phyloP scores from a whole-genome alignment of 2,888 invertebrate species.

The Thymelicus acteon region DNA sequence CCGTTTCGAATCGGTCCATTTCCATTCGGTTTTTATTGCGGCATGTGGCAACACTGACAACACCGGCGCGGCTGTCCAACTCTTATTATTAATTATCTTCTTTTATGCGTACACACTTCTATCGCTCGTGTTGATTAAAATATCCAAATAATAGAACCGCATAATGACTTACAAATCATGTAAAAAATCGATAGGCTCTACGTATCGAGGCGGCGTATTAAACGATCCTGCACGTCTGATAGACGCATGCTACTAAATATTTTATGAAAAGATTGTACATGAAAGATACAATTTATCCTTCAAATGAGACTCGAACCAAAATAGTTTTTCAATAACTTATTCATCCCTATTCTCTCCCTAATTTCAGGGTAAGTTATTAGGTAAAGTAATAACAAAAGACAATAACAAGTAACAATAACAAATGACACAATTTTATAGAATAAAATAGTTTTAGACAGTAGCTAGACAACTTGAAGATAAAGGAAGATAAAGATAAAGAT shows the following conservation, averaged over 20 bases:
- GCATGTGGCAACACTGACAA: conserved; percentile 79
- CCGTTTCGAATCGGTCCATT: conserved; percentile 81
- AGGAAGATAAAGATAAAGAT: too few species aligned
- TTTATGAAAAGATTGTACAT: conserved; percentile 1
- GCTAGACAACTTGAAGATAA: too few species aligned
- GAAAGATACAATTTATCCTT: too few species aligned
- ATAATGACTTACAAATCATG: conserved; percentile 61
- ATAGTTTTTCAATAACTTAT: too few species aligned
- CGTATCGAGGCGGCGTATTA: conserved; percentile 59
- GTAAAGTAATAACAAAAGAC: too few species aligned
- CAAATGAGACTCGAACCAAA: too few species aligned
- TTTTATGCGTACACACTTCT: conserved; percentile 74
- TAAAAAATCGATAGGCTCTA: conserved; percentile 48
- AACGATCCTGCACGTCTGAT: conserved; percentile 35
- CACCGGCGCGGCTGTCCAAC: conserved; percentile 62
- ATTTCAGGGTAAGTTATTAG: too few species aligned
- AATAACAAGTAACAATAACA: too few species aligned
- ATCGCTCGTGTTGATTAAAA: conserved; percentile 82
- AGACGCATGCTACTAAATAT: background rate
- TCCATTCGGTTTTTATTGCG: conserved; percentile 78
- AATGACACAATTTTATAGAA: too few species aligned
- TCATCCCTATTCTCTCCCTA: too few species aligned
- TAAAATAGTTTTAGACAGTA: too few species aligned
- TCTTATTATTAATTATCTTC: conserved; percentile 83
- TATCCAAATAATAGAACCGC: conserved; percentile 77